phyloP scores from a whole-genome alignment of 2,888 invertebrate species.

The Chaitophorus viminalis region DNA sequence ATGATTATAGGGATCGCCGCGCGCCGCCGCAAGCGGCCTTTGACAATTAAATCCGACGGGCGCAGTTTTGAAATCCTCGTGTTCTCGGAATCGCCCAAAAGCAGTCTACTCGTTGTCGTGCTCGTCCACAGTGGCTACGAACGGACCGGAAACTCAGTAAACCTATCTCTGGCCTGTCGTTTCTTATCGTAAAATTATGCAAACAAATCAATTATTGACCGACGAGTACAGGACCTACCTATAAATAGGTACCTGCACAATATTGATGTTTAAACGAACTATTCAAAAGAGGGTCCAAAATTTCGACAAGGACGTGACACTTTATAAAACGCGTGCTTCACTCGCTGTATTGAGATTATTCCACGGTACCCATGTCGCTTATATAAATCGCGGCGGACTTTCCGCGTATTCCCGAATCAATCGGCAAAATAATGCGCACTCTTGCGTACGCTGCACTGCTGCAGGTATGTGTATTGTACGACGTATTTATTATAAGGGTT shows the following conservation, averaged over 20 bases:
- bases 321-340: not conserved
- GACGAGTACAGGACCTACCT: not conserved
- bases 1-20: not conserved
- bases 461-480: too few species aligned
- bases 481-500: too few species aligned
- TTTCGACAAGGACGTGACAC: not conserved
- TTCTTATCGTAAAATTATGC: not conserved
- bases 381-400: too few species aligned
- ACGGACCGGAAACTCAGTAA: conserved; percentile 6
- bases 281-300: not conserved
- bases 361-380: too few species aligned
- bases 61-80: not conserved
- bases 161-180: not conserved
- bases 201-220: not conserved
- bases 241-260: too few species aligned
- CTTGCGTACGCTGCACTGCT: too few species aligned
- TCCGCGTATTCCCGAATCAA: too few species aligned
- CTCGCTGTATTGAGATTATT: too few species aligned
- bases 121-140: not conserved
- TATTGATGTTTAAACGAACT: too few species aligned
- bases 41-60: conserved; percentile 21
- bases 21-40: not conserved
- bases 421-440: too few species aligned
- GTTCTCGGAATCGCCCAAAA: not conserved
- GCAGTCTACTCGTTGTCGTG: not conserved